A percentile compares a stretch with the other conserved stretches of the same genome.
phyloP scores from a whole-genome alignment of 2,888 invertebrate species.

The Melitaea athalia region DNA sequence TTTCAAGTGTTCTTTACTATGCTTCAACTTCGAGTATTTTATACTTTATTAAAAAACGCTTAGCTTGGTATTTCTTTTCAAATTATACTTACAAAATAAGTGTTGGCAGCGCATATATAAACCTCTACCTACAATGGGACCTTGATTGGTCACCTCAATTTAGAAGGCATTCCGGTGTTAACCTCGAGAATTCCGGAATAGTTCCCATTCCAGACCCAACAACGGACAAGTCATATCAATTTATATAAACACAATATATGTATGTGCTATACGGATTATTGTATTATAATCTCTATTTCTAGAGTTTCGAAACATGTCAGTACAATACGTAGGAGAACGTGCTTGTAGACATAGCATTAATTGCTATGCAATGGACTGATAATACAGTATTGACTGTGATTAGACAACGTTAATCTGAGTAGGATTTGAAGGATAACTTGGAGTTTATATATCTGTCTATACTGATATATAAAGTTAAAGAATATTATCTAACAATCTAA shows the following conservation, averaged over 20 bases:
- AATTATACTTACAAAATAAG: not conserved
- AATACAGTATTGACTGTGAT: slow-evolving; percentile 17
- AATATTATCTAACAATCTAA: not conserved
- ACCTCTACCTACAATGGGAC: slow-evolving; percentile 32
- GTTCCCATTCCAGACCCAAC: slow-evolving; percentile 60
- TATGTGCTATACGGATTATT: slow-evolving; percentile 16
- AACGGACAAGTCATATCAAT: slow-evolving; percentile 24
- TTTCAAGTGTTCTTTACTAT: slow-evolving; percentile 18
- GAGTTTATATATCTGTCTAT: not conserved
- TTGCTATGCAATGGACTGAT: slow-evolving; percentile 9
- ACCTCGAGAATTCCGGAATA: slow-evolving; percentile 65
- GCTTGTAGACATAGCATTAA: slow-evolving; percentile 2
- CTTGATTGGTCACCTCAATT: slow-evolving; percentile 63
- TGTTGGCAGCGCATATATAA: not conserved
- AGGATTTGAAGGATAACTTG: slow-evolving; percentile 2
- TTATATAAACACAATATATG: slow-evolving; percentile 13
- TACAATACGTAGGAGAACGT: not conserved
- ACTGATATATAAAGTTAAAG: not conserved
- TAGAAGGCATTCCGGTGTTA: slow-evolving; percentile 63
- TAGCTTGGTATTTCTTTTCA: not conserved
- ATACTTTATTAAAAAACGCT: slow-evolving; percentile 1
- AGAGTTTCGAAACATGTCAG: not conserved
- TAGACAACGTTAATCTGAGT: slow-evolving; percentile 12
- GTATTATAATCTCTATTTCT: slow-evolving; percentile 20
- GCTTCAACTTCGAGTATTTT: slow-evolving; percentile 12